phyloP scores from a whole-genome alignment of 2,797 vertebrate genomes.

The Bufotes viridis region DNA sequence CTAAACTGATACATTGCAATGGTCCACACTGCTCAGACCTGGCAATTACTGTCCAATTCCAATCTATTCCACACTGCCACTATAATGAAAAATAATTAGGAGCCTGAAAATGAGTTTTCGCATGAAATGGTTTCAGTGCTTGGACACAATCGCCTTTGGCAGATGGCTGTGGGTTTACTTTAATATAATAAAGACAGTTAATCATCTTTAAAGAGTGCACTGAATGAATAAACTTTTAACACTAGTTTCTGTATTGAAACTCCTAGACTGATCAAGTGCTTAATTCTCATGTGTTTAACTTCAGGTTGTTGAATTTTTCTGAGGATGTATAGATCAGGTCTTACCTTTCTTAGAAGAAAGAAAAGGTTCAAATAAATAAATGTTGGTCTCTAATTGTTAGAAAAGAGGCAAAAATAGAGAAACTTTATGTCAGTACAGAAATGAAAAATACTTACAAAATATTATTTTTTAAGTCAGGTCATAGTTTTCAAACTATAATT shows the following conservation, averaged over 20 bases:
- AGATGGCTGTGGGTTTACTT: conserved; percentile 90
- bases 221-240: conserved; percentile 85
- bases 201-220: conserved; percentile 90
- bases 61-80: conserved; percentile 91
- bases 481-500: background rate
- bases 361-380: conserved; percentile 26
- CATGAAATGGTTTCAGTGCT: conserved; percentile 93
- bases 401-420: background rate
- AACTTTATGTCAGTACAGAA: background rate
- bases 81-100: conserved; percentile 99
- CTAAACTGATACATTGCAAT: conserved; percentile 92
- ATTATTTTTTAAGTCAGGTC: background rate
- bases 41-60: conserved; percentile 98
- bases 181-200: conserved; percentile 91
- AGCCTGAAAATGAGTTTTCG: conserved; percentile 98
- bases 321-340: conserved; percentile 56
- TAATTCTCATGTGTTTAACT: conserved; percentile 66
- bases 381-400: conserved; percentile 35
- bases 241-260: conserved; percentile 78
- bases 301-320: conserved; percentile 62
- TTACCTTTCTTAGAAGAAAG: conserved; percentile 43
- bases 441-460: background rate
- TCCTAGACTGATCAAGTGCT: conserved; percentile 76
- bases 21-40: conserved; percentile 85
- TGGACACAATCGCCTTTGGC: conserved; percentile 94